Base-by-base conservation (phyloP, 2,888 invertebrate genomes). In the Hipparchia semele region DNA sequence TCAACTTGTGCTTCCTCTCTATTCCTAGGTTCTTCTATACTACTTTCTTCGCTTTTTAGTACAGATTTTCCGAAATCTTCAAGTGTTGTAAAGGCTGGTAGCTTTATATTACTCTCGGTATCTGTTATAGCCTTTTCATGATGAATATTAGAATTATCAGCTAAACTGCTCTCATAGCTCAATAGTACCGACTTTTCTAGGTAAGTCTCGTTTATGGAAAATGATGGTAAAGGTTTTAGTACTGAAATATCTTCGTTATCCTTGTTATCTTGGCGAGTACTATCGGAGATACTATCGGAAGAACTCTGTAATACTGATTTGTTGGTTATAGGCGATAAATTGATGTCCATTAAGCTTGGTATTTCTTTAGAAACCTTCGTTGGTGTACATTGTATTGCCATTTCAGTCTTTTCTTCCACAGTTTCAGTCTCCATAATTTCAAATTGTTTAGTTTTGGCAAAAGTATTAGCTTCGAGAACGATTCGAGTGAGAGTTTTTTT, bases 401-500 rank as follows among this genome's bases (percentile, higher is more conserved):
- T 80, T 58, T 87, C 87, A 0, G 83, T 65, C 71, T 75, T 80
- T n/a, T 86, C 87, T 74, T 80, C 79, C n/a, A 73, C 65, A 1
- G 54, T 12, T 70, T 87, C 86, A 0, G 78, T 72, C 53, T 89
- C 87, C 23, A 80, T 80, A 46, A 82, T 80, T 51, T 90, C 90
- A 7, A 80, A 45, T 33, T 81, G 81, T 77, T 90, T 92, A 0
- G 88, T 86, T 86, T 90, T 92, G 4, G 91, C 87, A 64, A 91
- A 90, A 0, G 92, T 81, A 70, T 94, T 94, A 5, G 91, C 88
- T 84, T 94, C 94, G 60, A 94, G 76, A 0, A 94, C 94, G 39
- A 90, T 81, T 76, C 94, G 85, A 0, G 92, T 90, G 2, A 94
- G 80, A 0, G 94, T 88, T 78, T 91, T 94, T 71, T 87, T 91